These are phyloP conservation scores for Eutrigla gurnardus DNA, from an alignment of 2,797 vertebrate species.

Conservation along the genomic window DNA sequence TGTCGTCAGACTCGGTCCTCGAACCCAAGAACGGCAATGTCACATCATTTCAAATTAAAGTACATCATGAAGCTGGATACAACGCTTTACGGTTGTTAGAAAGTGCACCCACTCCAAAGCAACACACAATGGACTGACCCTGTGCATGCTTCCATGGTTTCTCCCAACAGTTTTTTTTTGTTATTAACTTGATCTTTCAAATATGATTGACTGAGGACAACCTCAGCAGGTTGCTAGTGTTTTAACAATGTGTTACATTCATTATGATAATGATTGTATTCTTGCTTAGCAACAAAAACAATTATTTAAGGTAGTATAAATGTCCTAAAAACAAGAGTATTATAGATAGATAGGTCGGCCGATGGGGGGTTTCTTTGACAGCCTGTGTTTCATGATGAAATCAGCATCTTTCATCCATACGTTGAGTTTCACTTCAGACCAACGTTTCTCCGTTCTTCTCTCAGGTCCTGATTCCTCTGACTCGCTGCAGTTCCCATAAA, in stretches of 20 bases:
- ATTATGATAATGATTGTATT: not conserved
- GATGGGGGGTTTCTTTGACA: not conserved
- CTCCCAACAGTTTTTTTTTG: slow-evolving; percentile 8
- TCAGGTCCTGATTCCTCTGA: slow-evolving; percentile 96
- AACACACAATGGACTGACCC: slow-evolving; percentile 15
- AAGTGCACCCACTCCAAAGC: slow-evolving; percentile 9
- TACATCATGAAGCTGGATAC: not conserved
- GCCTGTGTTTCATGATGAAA: not conserved
- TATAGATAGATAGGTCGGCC: not conserved
- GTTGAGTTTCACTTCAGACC: slow-evolving; percentile 21
- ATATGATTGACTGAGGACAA: slow-evolving; percentile 11
- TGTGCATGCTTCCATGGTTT: not conserved
- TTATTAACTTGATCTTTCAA: slow-evolving; percentile 41
- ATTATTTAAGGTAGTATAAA: not conserved
- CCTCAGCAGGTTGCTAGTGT: slow-evolving; percentile 24
- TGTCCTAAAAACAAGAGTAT: not conserved
- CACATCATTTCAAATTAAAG: slow-evolving; percentile 3
- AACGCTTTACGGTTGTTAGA: slow-evolving; percentile 8
- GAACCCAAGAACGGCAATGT: not conserved
- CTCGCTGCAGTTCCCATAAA: slow-evolving; percentile 93
- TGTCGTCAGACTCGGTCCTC: not conserved
- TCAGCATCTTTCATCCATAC: not conserved
- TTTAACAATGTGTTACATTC: not conserved
- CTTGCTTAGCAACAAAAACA: not conserved
- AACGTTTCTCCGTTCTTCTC: slow-evolving; percentile 49